A percentile compares a stretch with the other conserved stretches of the same genome.
phyloP scores from a whole-genome alignment of 2,888 invertebrate species.

The Meteorus colon region DNA sequence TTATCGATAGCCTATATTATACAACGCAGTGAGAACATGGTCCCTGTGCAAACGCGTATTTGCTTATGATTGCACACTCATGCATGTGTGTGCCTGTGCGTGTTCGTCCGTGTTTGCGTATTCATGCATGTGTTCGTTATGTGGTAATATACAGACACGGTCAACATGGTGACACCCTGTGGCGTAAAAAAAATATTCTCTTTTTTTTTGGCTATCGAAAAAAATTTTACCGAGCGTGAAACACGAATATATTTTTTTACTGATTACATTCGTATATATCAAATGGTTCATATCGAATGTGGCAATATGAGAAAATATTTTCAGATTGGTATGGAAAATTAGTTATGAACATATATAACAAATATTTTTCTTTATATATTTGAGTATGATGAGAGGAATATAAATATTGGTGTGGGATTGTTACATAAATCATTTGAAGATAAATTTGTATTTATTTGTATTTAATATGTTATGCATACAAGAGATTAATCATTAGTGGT shows the following conservation, averaged over 20 bases:
- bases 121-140: no score
- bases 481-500: background rate
- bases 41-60: background rate
- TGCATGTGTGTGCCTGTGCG: background rate
- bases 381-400: no score
- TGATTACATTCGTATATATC: background rate
- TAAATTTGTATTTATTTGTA: no score
- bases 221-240: background rate
- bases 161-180: background rate
- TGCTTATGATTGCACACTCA: background rate
- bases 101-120: background rate
- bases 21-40: constrained; percentile 17
- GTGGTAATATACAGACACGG: background rate
- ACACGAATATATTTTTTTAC: background rate
- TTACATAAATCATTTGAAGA: no score
- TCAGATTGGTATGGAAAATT: background rate
- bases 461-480: background rate
- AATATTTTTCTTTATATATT: no score
- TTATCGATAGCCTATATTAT: constrained; percentile 23
- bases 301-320: background rate
- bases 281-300: background rate
- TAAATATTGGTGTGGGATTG: no score
- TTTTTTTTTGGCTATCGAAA: background rate
- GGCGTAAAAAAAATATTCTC: background rate
- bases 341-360: background rate